Evolutionary conservation across 1,140 invertebrate genomes (phyloP), one percentile per base, ranked within the genome.

Genomic region (Pseudomyrmex cubaensis): DNA sequence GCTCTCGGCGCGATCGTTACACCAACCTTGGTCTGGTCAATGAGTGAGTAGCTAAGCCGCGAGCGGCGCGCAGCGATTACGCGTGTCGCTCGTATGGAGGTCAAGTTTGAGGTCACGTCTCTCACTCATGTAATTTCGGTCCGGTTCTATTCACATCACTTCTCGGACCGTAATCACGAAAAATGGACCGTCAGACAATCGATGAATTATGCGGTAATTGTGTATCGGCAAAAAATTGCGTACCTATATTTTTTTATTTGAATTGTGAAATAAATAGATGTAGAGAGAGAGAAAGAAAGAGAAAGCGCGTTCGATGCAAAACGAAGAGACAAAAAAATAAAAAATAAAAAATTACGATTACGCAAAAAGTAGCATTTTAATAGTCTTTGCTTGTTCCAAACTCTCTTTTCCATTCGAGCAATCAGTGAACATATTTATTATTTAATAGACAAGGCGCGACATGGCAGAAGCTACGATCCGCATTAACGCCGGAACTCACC

Each of bases 1-100:
- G 93, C 48, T 95, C 95, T n/a, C 94, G 96, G 13, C 96, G 96
- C 0, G 97, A 98, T 93, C 95, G 96, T 91, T 98, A 98, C 92
- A 96, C 97, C 20, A 97, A 96, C 88, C 95, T 96, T 48, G 97
- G 97, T 82, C 95, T 98, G 52, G 96, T 97, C 13, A 98, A 98
- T 92, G 97, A 98, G 96, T 97, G 95, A 95, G 96, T 95, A 90
- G 17, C 20, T 10, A 52, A 13, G 52, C 15, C 20, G 59, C 50
- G 15, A 7, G 12, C 50, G 69, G 35, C n/a, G 20, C 35, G 17
- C n/a, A 13, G 22, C 22, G 66, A 64, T 69, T 70, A 61, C 59
- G 20, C 48, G 64, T 35, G 35, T 35, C 56, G n/a, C 52, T 25
- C 63, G 20, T 35, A 10, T 75, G 70, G 70, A 63, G 64, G 70